Base-by-base conservation (phyloP, 2,888 invertebrate species). In the Pammene fasciana region DNA sequence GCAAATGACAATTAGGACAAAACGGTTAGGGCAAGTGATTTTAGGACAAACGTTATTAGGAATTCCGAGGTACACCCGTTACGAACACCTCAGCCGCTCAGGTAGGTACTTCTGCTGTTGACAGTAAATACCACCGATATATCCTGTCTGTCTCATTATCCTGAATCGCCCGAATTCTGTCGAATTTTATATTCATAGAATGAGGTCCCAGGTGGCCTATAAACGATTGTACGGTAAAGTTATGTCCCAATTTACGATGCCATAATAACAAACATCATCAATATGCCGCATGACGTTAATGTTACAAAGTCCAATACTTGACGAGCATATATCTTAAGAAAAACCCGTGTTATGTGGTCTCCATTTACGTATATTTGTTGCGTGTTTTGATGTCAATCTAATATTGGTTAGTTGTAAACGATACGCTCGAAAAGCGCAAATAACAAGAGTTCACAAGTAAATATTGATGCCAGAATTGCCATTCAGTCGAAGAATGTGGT, bases 211-310 rank as follows among this genome's bases (percentile, higher is more conserved):
- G 45, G 65, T 38, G 56, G 18, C 38, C 38, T n/a, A 52, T 52
- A 61, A 62, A 62, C 16, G 50, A 38, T 18, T 14, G 41, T 14
- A 64, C 26, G 34, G 41, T 54, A 41, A 48, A 38, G 26, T 65
- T 65, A 65, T 48, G 26, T 38, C 14, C 14, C 38, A 38, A 48
- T 65, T 65, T 65, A 65, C 48, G 65, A 65, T 50, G 56, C 56
- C 46, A 55, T 57, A n/a, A 65, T 46, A 48, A 57, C 38, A 65
- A 38, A 34, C 36, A 52, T 34, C 52, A 60, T 60, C 54, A 65
- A 50, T 50, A 36, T 55, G 36, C 18, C 16, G 16, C 43, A 52
- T 67, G 67, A 67, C 36, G 52, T 54, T 34, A 36, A 34, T 34
- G n/a, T 9, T 34, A 10, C 26, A 6, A 52, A 11, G 11, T 6